A percentile compares a stretch with the other conserved stretches of the same genome.
Evolutionary conservation across 2,888 invertebrate species (phyloP).

Genomic region (Calameuta filiformis): DNA sequence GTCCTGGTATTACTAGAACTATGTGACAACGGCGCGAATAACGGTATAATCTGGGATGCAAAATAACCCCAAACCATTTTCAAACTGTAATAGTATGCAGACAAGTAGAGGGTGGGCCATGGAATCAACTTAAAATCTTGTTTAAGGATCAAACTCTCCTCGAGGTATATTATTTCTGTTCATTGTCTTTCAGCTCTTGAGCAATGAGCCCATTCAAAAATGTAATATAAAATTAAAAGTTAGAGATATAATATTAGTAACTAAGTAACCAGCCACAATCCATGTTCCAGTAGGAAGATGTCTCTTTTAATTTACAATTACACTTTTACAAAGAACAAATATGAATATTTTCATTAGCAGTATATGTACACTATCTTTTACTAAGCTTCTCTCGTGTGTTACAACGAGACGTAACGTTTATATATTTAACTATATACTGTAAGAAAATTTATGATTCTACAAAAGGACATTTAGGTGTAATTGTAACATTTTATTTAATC

Average conservation of each 20-base stretch:
- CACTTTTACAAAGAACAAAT: neutral
- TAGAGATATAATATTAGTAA: too few relatives aligned
- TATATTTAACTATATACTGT: too few relatives aligned
- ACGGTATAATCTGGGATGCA: neutral
- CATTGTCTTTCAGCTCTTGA: too few relatives aligned
- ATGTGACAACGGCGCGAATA: conserved; percentile 34
- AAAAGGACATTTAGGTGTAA: neutral
- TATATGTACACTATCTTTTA: neutral
- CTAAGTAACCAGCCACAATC: too few relatives aligned
- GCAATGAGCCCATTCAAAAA: too few relatives aligned
- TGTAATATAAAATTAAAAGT: too few relatives aligned
- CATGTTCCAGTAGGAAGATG: too few relatives aligned
- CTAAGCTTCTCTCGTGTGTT: neutral
- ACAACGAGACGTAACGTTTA: neutral
- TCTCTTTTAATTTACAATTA: too few relatives aligned
- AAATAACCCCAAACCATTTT: neutral
- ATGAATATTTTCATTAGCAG: neutral
- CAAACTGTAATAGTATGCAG: neutral
- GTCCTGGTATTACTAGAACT: conserved; percentile 28
- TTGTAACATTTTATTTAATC: neutral
- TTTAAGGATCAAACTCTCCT: too few relatives aligned
- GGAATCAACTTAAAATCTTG: too few relatives aligned
- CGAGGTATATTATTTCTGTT: too few relatives aligned
- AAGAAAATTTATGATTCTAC: neutral
- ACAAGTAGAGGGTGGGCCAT: too few relatives aligned